These are phyloP conservation scores for Drosophila ercepeae DNA, from an alignment of 1,140 invertebrate genomes.

Conservation along the genomic window DNA sequence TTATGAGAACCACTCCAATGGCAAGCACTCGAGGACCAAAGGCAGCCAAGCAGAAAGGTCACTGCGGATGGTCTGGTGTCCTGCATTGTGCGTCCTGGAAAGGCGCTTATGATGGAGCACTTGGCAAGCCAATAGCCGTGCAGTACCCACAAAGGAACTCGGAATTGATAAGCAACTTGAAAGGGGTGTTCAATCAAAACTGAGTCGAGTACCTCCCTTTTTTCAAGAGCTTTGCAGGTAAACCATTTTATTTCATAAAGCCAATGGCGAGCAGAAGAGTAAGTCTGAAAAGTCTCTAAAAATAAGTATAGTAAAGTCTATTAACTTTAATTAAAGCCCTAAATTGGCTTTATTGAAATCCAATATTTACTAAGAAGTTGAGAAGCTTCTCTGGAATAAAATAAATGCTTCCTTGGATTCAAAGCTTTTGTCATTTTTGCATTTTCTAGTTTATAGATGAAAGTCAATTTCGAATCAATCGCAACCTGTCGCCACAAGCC, in stretches of 20 bases:
- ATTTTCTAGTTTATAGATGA: slow-evolving; percentile 18
- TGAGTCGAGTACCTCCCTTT: not conserved
- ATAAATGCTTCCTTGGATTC: not conserved
- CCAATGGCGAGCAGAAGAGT: not conserved
- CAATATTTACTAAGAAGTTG: no score
- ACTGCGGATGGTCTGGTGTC: slow-evolving; percentile 40
- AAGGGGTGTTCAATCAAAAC: slow-evolving; percentile 22
- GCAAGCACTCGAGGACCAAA: slow-evolving; percentile 8
- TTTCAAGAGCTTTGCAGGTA: slow-evolving; percentile 5
- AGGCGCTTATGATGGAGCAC: slow-evolving; percentile 59
- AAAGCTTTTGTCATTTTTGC: slow-evolving; percentile 4
- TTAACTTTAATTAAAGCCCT: no score
- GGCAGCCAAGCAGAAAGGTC: slow-evolving; percentile 62
- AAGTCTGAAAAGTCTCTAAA: not conserved
- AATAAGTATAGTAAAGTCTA: no score
- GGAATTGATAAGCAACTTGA: slow-evolving; percentile 30
- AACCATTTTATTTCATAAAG: slow-evolving; percentile 1
- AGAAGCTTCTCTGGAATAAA: no score
- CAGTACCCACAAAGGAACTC: slow-evolving; percentile 2
- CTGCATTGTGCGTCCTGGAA: not conserved
- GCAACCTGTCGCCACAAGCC: slow-evolving; percentile 17
- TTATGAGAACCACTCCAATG: slow-evolving; percentile 24
- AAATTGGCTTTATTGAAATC: no score
- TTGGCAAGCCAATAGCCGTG: slow-evolving; percentile 32
- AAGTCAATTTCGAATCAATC: slow-evolving; percentile 40